These are phyloP conservation scores for Pelagia noctiluca DNA, from an alignment of 30 jellyfish, hydroid and myxozoan species.

Conservation along the genomic window DNA sequence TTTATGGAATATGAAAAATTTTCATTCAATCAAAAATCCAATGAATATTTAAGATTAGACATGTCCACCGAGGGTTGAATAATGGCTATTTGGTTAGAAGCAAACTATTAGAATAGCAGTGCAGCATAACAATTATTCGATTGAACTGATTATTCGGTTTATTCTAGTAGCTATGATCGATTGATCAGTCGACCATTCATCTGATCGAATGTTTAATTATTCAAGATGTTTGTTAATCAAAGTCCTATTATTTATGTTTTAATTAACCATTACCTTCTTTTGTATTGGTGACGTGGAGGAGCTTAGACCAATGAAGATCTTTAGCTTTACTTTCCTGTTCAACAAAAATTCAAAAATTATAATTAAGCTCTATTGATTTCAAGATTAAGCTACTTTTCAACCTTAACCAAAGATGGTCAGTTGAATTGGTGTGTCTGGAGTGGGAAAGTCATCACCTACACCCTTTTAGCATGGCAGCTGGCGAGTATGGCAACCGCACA, in stretches of 20 bases:
- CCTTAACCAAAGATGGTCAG: not conserved
- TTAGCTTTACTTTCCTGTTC: conserved; percentile 35
- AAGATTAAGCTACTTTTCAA: not conserved
- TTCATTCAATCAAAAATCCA: no score
- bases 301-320: conserved; percentile 41
- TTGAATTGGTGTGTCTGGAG: not conserved
- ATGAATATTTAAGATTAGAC: no score
- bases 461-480: not conserved
- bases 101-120: not conserved
- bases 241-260: not conserved
- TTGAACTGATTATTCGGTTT: no score
- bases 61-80: no score
- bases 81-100: no score
- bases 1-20: no score
- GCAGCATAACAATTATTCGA: no score
- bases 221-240: not conserved
- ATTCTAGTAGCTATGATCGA: not conserved
- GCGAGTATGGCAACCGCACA: not conserved
- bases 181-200: no score
- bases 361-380: no score
- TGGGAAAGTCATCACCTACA: not conserved
- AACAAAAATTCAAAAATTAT: no score
- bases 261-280: conserved; percentile 32
- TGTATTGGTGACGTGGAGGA: conserved; percentile 8
- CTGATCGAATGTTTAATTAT: no score